Conservation (phyloP, 1,140 invertebrate genomes). For the Lepidurus packardi region DNA sequence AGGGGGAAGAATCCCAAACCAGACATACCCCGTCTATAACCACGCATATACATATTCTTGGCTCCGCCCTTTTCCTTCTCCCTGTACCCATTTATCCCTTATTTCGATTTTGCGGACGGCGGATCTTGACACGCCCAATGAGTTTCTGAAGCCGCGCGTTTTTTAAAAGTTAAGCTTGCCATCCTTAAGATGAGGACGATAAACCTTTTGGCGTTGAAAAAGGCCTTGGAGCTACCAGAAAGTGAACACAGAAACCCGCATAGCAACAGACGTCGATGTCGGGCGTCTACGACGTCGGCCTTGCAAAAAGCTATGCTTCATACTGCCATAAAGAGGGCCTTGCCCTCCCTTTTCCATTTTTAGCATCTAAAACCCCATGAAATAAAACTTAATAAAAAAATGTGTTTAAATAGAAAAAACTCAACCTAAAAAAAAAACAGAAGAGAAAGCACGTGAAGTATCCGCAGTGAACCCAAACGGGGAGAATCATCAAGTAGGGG, state of each 20-base stretch:
- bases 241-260: background rate
- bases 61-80: no score
- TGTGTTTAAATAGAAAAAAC: no score
- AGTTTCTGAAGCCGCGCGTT: background rate
- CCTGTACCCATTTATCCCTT: no score
- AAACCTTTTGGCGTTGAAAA: background rate
- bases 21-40: background rate
- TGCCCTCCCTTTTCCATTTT: background rate
- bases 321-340: no score
- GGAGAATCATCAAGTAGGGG: no score
- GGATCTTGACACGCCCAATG: no score
- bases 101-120: no score
- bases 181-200: background rate
- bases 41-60: no score
- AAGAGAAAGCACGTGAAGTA: no score
- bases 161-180: background rate
- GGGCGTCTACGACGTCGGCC: constrained; percentile 16
- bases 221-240: background rate
- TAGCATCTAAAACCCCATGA: background rate
- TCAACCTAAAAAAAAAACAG: no score
- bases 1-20: background rate
- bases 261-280: background rate
- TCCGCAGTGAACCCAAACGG: no score
- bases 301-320: background rate
- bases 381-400: background rate